phyloP scores from a whole-genome alignment of 2,888 invertebrate species.

The Pecten maximus region DNA sequence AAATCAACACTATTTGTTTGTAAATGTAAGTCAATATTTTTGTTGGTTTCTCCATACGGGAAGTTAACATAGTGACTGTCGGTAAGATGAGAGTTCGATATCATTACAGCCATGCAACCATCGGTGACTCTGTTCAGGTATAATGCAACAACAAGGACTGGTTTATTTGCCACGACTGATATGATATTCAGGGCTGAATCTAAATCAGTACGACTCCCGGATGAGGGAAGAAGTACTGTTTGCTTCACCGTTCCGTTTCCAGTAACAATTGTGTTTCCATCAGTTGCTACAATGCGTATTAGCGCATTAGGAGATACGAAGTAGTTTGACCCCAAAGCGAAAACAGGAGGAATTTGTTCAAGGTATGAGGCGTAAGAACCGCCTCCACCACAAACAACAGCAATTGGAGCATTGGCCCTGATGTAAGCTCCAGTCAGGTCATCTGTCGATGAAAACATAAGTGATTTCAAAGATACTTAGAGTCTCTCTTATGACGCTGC shows the following conservation, averaged over 20 bases:
- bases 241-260: neutral
- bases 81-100: neutral
- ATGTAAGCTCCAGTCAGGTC: neutral
- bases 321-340: neutral
- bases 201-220: neutral
- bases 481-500: neutral
- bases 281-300: neutral
- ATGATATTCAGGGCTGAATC: neutral
- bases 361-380: neutral
- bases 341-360: neutral
- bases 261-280: neutral
- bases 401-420: neutral
- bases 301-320: neutral
- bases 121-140: neutral
- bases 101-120: neutral
- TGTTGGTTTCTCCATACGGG: neutral
- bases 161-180: neutral
- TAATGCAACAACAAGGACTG: neutral
- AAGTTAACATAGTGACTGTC: neutral
- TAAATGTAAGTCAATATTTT: neutral
- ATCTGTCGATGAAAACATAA: neutral
- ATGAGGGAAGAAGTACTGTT: neutral
- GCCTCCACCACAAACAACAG: neutral
- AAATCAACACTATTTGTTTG: too few relatives aligned
- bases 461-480: neutral